Conservation (phyloP, 2,888 invertebrate species). For the Diploptera punctata region DNA sequence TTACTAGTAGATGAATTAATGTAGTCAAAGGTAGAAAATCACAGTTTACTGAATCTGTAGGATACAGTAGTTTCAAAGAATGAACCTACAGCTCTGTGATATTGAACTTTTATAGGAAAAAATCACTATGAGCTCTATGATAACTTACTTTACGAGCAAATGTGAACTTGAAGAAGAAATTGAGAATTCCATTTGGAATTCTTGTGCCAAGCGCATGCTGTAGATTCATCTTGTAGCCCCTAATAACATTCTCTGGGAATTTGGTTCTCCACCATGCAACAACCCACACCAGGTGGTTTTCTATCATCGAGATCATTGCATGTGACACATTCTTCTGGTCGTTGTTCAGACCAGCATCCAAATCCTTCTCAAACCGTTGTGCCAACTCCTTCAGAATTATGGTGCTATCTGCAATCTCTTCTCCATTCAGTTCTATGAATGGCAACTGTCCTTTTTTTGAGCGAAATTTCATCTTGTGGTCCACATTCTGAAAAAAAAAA, state of each 20-base stretch:
- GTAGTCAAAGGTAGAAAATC: too few species aligned
- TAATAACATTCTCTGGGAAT: slow-evolving; percentile 87
- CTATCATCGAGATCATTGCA: slow-evolving; percentile 93
- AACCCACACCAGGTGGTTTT: slow-evolving; percentile 93
- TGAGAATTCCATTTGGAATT: slow-evolving; percentile 85
- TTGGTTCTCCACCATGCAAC: slow-evolving; percentile 92
- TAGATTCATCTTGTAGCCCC: slow-evolving; percentile 90
- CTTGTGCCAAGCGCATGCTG: slow-evolving; percentile 88
- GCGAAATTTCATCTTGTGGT: slow-evolving; percentile 92
- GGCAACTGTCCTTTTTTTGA: slow-evolving; percentile 95
- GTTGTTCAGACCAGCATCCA: slow-evolving; percentile 80
- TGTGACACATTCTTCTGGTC: slow-evolving; percentile 89
- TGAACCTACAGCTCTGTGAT: too few species aligned
- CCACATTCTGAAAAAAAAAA: slow-evolving; percentile 76
- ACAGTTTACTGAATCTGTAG: too few species aligned
- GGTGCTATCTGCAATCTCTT: slow-evolving; percentile 91
- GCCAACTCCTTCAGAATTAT: slow-evolving; percentile 89
- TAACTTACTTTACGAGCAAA: slow-evolving; percentile 80
- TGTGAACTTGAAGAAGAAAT: slow-evolving; percentile 89
- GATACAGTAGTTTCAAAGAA: too few species aligned
- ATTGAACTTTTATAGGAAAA: too few species aligned
- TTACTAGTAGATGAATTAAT: too few species aligned
- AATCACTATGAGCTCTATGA: too few species aligned
- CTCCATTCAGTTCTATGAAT: slow-evolving; percentile 93
- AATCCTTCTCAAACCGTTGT: slow-evolving; percentile 80